Conservation (phyloP, 1,140 invertebrate genomes). For the Bombus sylvicola region DNA sequence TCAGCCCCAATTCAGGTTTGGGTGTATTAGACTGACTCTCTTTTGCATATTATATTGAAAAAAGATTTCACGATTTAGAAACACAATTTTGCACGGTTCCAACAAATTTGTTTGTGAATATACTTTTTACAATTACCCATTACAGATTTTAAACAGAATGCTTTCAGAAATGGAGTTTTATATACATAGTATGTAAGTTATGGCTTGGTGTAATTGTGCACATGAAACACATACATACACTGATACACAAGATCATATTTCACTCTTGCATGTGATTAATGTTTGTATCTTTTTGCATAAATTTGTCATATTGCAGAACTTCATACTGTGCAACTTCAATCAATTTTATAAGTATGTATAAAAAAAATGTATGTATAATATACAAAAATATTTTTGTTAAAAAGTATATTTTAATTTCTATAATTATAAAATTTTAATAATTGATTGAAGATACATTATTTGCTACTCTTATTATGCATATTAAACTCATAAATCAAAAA, state of each 20-base stretch:
- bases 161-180: constrained; percentile 43
- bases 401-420: not conserved
- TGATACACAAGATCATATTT: constrained; percentile 8
- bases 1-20: constrained; percentile 75
- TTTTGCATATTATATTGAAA: constrained; percentile 59
- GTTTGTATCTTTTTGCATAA: constrained; percentile 22
- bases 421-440: not conserved
- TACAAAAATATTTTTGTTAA: not conserved
- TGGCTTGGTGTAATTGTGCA: constrained; percentile 57
- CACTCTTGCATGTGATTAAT: constrained; percentile 54
- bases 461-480: constrained; percentile 9
- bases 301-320: not conserved
- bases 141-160: constrained; percentile 39
- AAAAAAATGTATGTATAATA: not conserved
- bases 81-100: constrained; percentile 60
- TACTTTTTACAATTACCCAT: constrained; percentile 31
- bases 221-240: constrained; percentile 31
- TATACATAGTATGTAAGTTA: constrained; percentile 29
- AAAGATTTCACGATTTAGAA: constrained; percentile 57
- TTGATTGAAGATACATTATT: constrained; percentile 7
- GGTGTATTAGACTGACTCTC: constrained; percentile 64
- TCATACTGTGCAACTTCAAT: constrained; percentile 15
- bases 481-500: not conserved
- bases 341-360: not conserved
- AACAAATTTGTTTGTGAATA: constrained; percentile 29